Evolutionary conservation across 1,140 invertebrate species (phyloP).

Genomic region (Periplaneta americana): DNA sequence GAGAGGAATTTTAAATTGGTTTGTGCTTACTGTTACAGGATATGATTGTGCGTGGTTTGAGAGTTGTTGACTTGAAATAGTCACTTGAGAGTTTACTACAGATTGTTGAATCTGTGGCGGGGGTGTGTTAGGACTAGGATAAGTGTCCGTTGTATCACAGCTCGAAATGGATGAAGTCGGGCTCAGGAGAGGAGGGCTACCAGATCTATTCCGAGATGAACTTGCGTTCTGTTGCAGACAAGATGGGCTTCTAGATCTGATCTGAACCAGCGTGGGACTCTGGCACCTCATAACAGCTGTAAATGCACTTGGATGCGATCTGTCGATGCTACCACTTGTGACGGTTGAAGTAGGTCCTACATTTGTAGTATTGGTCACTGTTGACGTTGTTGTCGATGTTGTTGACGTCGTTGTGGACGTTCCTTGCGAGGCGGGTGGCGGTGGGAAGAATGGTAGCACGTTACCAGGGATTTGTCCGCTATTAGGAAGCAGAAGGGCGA

Average conservation of each 20-base stretch:
- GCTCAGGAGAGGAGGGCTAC: background rate
- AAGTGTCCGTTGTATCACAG: constrained; percentile 1
- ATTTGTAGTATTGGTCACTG: background rate
- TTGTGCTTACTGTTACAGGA: background rate
- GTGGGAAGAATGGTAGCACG: constrained; percentile 6
- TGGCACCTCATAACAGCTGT: constrained; percentile 10
- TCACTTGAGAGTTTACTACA: background rate
- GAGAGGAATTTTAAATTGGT: constrained; percentile 6
- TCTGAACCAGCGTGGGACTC: background rate
- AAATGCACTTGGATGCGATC: constrained; percentile 16
- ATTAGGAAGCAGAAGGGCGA: constrained; percentile 70
- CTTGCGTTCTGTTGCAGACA: background rate
- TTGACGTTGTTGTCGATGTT: background rate
- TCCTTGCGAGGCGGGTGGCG: background rate
- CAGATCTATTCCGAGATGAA: background rate
- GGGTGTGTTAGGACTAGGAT: constrained; percentile 2
- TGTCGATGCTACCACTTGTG: constrained; percentile 2
- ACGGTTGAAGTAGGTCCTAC: background rate
- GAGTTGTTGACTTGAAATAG: background rate
- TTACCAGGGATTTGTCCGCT: constrained; percentile 30
- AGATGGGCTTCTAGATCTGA: background rate
- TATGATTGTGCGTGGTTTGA: background rate
- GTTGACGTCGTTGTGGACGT: background rate
- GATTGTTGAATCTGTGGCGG: background rate
- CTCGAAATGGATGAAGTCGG: constrained; percentile 1